Evolutionary conservation across 1,140 invertebrate genomes (phyloP).

Genomic region (Drosophila subobscura): DNA sequence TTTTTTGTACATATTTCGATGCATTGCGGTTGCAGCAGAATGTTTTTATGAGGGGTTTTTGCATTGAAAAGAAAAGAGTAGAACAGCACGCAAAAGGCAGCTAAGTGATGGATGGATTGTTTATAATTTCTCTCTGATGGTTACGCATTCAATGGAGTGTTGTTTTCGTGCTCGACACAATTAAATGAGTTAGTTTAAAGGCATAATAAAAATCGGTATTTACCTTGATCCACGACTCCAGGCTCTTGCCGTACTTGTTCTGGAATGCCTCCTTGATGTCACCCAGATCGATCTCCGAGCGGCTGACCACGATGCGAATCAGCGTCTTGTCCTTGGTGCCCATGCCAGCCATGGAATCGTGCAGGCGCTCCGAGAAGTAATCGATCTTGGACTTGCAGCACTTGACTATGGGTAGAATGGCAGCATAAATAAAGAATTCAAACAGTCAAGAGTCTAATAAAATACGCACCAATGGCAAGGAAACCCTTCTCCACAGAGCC

Average conservation of each 20-base stretch:
- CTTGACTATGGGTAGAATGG: slow-evolving; percentile 86
- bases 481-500: slow-evolving; percentile 93
- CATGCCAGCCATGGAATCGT: slow-evolving; percentile 94
- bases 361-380: slow-evolving; percentile 96
- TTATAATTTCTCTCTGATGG: neutral
- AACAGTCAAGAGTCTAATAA: neutral
- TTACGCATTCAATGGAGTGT: slow-evolving; percentile 10
- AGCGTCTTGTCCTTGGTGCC: slow-evolving; percentile 95
- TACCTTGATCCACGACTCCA: slow-evolving; percentile 93
- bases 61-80: slow-evolving; percentile 4
- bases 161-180: slow-evolving; percentile 5
- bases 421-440: neutral
- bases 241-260: slow-evolving; percentile 91
- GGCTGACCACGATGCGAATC: slow-evolving; percentile 94
- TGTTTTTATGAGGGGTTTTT: slow-evolving; percentile 6
- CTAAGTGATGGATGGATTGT: slow-evolving; percentile 1
- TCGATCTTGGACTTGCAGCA: slow-evolving; percentile 95
- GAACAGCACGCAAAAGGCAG: slow-evolving; percentile 20
- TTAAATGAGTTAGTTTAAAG: slow-evolving; percentile 26
- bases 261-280: slow-evolving; percentile 95
- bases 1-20: neutral
- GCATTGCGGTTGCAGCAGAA: neutral
- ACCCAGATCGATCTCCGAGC: slow-evolving; percentile 96
- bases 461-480: slow-evolving; percentile 90
- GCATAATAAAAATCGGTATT: slow-evolving; percentile 83